Evolutionary conservation across 2,888 invertebrate species (phyloP), one percentile per base, ranked within the genome.

Genomic region (Caenorhabditis afra): DNA sequence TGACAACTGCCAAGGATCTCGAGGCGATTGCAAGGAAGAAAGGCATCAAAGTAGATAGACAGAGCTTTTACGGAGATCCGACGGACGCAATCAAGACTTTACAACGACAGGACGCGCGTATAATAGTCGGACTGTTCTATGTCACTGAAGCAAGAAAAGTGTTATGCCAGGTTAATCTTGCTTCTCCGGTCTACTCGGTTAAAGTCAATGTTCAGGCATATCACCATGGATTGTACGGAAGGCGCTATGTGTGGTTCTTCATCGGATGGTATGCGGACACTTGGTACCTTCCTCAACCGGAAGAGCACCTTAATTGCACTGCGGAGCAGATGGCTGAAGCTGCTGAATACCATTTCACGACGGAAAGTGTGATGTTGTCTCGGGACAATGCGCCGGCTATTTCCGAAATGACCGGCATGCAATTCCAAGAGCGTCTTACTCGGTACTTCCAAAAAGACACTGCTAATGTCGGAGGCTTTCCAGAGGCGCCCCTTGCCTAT

Each of bases 211-310:
- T 80, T 41, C 55, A 92, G 92, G 92, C 91, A 87, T 97, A 95
- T 92, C 96, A 95, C 90, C 95, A 96, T 90, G 94, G 94, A 79
- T 92, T 99, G 22, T 98, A 95, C 91, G 99, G 98, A 16, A 95
- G 95, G 87, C 95, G 95, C 47, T 95, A 97, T 92, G 98, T 99
- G 29, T 99, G 99, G 99, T 96, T 98, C 91, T 96, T 99, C 91
- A 98, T 99, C 88, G 99, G 97, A 93, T 97, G 97, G 97, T 99
- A 99, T 91, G 97, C 98, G 90, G 97, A 99, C 91, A 96, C 97
- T 90, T 99, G 99, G 99, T 99, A 95, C 91, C 95, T 95, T 90
- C 94, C 94, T 8, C 94, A 95, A 5, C 81, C 81, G 7, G 91
- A 91, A 49, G 95, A 96, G 91, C 94, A 94, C 59, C 94, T 98